phyloP scores from a whole-genome alignment of 1,140 invertebrate species.

The Sminthurides bifidus region DNA sequence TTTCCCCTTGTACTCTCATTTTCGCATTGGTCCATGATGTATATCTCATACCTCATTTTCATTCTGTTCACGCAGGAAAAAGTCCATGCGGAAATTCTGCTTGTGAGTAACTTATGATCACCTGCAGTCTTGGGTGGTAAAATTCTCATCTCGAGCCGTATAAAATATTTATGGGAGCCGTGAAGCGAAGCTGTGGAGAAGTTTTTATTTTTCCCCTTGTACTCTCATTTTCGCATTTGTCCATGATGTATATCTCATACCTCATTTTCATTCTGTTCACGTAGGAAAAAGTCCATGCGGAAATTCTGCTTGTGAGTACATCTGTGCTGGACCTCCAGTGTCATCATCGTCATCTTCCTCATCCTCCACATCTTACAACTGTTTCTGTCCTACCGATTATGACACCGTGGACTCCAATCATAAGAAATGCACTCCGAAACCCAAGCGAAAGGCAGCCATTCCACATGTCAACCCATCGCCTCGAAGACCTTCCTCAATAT shows the following conservation, averaged over 20 bases:
- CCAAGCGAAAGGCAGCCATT: neutral
- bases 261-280: neutral
- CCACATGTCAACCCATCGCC: neutral
- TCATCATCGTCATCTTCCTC: neutral
- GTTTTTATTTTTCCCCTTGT: too few relatives aligned
- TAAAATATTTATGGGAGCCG: too few relatives aligned
- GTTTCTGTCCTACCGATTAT: constrained; percentile 3
- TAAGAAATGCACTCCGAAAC: neutral
- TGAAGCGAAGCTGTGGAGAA: too few relatives aligned
- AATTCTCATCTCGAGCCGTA: too few relatives aligned
- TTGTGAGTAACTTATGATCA: too few relatives aligned
- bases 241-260: too few relatives aligned
- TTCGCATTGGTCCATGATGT: too few relatives aligned
- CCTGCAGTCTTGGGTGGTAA: too few relatives aligned
- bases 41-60: too few relatives aligned
- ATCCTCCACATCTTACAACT: neutral
- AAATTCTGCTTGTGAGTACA: constrained; percentile 1
- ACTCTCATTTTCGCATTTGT: too few relatives aligned
- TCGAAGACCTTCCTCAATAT: too few relatives aligned
- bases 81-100: constrained; percentile 1
- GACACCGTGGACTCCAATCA: neutral
- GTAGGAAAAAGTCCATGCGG: constrained; percentile 5
- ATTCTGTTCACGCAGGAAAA: neutral
- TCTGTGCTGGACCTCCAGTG: neutral
- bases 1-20: too few relatives aligned